phyloP scores from a whole-genome alignment of 1,140 invertebrate species.

The Coenobita brevimanus region DNA sequence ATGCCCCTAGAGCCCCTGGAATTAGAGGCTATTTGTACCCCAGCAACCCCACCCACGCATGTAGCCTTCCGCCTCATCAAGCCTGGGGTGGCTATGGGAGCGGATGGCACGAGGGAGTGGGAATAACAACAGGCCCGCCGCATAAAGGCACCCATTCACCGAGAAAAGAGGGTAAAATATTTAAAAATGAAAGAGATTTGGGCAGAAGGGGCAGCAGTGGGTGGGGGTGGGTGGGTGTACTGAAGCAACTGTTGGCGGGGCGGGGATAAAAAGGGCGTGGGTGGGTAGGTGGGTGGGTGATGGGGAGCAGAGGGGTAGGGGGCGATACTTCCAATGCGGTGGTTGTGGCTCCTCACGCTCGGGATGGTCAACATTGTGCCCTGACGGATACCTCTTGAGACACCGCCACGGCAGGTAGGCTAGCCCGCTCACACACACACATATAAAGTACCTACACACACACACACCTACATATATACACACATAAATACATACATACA shows the following conservation, averaged over 20 bases:
- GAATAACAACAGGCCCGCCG: slow-evolving; percentile 43
- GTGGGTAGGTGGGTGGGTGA: neutral
- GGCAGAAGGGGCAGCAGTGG: slow-evolving; percentile 30
- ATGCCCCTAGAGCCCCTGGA: neutral
- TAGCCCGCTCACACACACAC: no score
- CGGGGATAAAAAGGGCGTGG: slow-evolving; percentile 37
- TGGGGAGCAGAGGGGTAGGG: no score
- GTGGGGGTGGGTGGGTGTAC: slow-evolving; percentile 8
- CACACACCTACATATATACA: no score
- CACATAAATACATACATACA: neutral
- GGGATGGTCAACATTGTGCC: slow-evolving; percentile 15
- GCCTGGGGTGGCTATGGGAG: slow-evolving; percentile 24
- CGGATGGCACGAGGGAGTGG: slow-evolving; percentile 37
- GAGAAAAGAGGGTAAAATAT: slow-evolving; percentile 55
- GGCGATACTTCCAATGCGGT: no score
- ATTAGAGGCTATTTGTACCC: neutral
- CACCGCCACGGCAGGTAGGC: neutral
- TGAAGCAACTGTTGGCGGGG: neutral
- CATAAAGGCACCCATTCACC: slow-evolving; percentile 41
- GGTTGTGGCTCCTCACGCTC: neutral
- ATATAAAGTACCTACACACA: no score
- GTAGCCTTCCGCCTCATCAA: slow-evolving; percentile 45
- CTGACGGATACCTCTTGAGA: neutral
- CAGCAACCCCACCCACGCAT: slow-evolving; percentile 35
- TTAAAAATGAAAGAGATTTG: slow-evolving; percentile 59